Evolutionary conservation across 2,888 invertebrate species (phyloP).

Genomic region (Platerodrilus igneus): DNA sequence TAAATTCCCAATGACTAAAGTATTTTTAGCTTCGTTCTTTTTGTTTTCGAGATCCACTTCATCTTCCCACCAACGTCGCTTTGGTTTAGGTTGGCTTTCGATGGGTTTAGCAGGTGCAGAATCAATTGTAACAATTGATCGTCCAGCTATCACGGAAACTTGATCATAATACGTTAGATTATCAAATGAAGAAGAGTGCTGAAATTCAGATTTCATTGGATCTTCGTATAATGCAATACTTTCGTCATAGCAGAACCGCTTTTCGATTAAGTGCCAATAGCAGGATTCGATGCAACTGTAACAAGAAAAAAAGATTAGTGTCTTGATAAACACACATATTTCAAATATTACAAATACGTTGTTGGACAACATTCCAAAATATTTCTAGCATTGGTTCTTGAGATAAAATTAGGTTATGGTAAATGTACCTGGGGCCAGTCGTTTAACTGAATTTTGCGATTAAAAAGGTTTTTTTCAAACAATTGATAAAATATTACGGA

Average conservation of each 20-base stretch:
- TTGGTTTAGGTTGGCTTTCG: slow-evolving; percentile 27
- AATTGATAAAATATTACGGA: no score
- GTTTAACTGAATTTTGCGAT: no score
- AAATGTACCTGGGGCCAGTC: no score
- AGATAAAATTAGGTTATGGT: no score
- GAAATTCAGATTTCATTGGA: slow-evolving; percentile 33
- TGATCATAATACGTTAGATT: slow-evolving; percentile 48
- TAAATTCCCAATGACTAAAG: no score
- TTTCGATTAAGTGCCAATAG: slow-evolving; percentile 71
- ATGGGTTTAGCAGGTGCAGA: slow-evolving; percentile 36
- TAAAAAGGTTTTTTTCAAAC: no score
- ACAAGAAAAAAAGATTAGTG: no score
- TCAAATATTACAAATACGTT: no score
- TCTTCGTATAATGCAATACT: slow-evolving; percentile 60
- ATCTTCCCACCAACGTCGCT: slow-evolving; percentile 34
- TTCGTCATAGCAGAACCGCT: slow-evolving; percentile 69
- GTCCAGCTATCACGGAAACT: slow-evolving; percentile 45
- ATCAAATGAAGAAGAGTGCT: slow-evolving; percentile 41
- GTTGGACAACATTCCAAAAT: no score
- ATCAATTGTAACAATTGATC: slow-evolving; percentile 46
- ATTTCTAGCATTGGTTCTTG: no score
- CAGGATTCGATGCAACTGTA: slow-evolving; percentile 65
- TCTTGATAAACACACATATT: no score
- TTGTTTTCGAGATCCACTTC: slow-evolving; percentile 23
- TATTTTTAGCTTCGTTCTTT: slow-evolving; percentile 14